Evolutionary conservation across 2,113 vertebrate genomes (phyloP).

Genomic region (Carassius auratus): DNA sequence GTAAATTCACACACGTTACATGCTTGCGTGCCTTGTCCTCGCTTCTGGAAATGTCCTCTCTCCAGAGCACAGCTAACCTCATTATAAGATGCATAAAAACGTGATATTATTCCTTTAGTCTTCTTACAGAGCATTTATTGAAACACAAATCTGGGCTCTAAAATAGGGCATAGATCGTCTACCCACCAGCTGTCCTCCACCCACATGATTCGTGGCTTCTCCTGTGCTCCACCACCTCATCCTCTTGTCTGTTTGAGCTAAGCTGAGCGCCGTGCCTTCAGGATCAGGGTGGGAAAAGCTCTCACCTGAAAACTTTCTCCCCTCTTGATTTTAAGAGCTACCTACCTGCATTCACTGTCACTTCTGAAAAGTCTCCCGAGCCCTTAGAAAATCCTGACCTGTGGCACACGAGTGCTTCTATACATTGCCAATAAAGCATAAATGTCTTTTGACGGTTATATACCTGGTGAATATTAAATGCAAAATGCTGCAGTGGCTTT

Average conservation of each 20-base stretch:
- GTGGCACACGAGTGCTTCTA: slow-evolving; percentile 2
- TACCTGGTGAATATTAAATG: not conserved
- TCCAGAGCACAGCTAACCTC: slow-evolving; percentile 62
- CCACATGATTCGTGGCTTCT: slow-evolving; percentile 7
- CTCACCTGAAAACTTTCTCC: slow-evolving; percentile 15
- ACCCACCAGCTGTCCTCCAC: slow-evolving; percentile 39
- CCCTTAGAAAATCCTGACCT: not conserved
- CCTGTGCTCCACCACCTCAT: slow-evolving; percentile 4
- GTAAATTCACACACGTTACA: slow-evolving; percentile 43
- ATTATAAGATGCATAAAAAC: slow-evolving; percentile 37
- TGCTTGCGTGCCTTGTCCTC: slow-evolving; percentile 76
- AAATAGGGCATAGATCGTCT: slow-evolving; percentile 17
- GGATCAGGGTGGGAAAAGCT: slow-evolving; percentile 42
- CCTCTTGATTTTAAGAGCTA: slow-evolving; percentile 20
- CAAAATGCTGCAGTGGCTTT: slow-evolving; percentile 21
- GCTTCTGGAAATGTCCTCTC: slow-evolving; percentile 57
- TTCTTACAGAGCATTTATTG: slow-evolving; percentile 44
- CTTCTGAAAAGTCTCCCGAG: not conserved
- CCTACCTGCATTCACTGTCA: not conserved
- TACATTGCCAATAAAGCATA: not conserved
- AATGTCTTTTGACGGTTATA: not conserved
- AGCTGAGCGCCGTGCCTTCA: slow-evolving; percentile 49
- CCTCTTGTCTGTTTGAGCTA: slow-evolving; percentile 14
- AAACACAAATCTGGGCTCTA: slow-evolving; percentile 23
- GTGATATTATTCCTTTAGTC: slow-evolving; percentile 26